Evolutionary conservation across 1,140 invertebrate species (phyloP).

Genomic region (Chlorops oryzae): DNA sequence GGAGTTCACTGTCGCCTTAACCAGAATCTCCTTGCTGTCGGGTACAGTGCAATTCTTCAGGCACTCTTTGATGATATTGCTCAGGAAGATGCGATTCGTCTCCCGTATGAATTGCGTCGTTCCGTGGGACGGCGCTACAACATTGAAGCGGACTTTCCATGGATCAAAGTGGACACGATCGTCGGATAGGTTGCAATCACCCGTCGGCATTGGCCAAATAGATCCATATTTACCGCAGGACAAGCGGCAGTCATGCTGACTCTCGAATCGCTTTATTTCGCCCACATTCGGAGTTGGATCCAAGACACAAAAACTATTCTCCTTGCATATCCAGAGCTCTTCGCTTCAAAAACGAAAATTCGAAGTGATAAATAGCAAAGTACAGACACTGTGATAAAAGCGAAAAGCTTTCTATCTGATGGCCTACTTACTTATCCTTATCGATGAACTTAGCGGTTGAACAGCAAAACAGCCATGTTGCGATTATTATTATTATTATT

Average conservation of each 20-base stretch:
- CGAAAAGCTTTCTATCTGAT: no score
- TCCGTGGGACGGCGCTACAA: conserved; percentile 48
- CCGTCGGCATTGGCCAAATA: conserved; percentile 66
- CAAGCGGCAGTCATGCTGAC: conserved; percentile 56
- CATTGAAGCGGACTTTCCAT: conserved; percentile 53
- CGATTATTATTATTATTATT: no score
- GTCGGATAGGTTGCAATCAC: conserved; percentile 45
- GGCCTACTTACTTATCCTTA: no score
- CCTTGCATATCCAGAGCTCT: conserved; percentile 18
- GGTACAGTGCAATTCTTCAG: conserved; percentile 50
- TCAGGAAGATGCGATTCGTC: conserved; percentile 52
- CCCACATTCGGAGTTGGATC: conserved; percentile 11
- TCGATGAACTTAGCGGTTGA: no score
- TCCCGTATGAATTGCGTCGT: conserved; percentile 50
- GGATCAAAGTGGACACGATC: conserved; percentile 53
- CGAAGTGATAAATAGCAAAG: no score
- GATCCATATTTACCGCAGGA: conserved; percentile 61
- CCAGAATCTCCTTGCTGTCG: conserved; percentile 50
- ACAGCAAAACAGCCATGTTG: no score
- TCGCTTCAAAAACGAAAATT: no score
- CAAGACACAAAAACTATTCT: conserved; percentile 11
- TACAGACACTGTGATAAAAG: no score
- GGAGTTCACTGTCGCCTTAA: conserved; percentile 51
- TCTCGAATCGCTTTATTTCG: conserved; percentile 36
- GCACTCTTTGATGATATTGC: conserved; percentile 55